A percentile compares a stretch with the other conserved stretches of the same genome.
Evolutionary conservation across 2,797 vertebrate genomes (phyloP).

Genomic region (Syndactyla subalaris): DNA sequence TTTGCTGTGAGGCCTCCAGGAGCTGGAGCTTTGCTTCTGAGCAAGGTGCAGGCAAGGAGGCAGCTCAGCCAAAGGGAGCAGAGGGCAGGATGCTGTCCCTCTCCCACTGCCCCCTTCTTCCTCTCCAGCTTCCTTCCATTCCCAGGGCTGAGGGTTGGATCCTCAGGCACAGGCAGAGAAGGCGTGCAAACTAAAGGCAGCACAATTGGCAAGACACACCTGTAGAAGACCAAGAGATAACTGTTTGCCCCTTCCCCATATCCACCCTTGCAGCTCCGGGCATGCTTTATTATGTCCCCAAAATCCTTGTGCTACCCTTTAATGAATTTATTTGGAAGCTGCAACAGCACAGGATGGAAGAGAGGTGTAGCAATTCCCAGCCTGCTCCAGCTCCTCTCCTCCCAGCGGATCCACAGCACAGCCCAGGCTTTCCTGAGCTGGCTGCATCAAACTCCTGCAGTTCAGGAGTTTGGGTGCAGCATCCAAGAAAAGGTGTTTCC

Average conservation of each 20-base stretch:
- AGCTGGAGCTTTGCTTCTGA: neutral
- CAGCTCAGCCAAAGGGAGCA: neutral
- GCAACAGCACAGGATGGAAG: neutral
- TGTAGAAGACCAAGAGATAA: neutral
- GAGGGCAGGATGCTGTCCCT: neutral
- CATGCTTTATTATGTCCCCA: neutral
- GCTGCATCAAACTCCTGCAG: neutral
- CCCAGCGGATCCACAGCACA: neutral
- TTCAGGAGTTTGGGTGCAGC: neutral
- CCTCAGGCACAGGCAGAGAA: neutral
- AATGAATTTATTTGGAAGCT: neutral
- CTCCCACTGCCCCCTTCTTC: neutral
- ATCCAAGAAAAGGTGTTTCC: neutral
- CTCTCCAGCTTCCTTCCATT: neutral
- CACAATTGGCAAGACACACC: fast-evolving
- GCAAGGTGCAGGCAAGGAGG: neutral
- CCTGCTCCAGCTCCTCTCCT: neutral
- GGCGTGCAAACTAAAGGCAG: neutral
- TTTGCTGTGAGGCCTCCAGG: neutral
- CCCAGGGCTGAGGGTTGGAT: neutral
- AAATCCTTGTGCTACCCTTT: neutral
- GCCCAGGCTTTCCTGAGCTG: neutral
- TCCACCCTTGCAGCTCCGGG: neutral
- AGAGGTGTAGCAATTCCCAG: neutral
- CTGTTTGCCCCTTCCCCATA: neutral